Base-by-base conservation (phyloP, 2,888 invertebrate genomes). In the Cheilosia pagana region DNA sequence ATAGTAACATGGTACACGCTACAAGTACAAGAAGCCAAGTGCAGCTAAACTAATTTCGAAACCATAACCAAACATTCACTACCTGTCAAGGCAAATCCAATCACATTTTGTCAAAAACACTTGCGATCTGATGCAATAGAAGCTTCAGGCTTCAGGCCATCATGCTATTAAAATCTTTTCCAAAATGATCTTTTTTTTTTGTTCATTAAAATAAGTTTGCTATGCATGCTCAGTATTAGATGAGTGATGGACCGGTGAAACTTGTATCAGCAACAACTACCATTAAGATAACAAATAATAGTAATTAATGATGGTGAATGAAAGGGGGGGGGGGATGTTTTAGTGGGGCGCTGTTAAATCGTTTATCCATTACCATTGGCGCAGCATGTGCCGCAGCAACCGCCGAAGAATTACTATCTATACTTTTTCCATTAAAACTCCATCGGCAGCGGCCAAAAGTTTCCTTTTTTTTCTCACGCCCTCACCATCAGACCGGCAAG, bases 1-100 rank as follows among this genome's bases (percentile, higher is more conserved):
- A n/a, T 14, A 6, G 12, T 25, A 63, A 78, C 31, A 68, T 41
- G 52, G 53, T 63, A 50, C 31, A 72, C 28, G 45, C 71, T 81
- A 76, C 71, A 23, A 68, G 52, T 72, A 72, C 74, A 81, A 68
- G 45, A 82, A 86, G 86, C 86, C 62, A 85, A 60, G 82, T 82
- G 77, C 82, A 82, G 60, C 67, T 45, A 57, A 53, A 75, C 39
- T 35, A 70, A 62, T 12, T 79, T 25, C 53, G 45, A 50, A 83
- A 68, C 53, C 62, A 63, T 70, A 59, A 71, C 48, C 72, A 63
- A 68, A 79, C 67, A 57, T 75, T 45, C 57, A 72, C 81, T 86
- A 82, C 77, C 81, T 81, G 81, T 75, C 45, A 53, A 55, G 53
- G 45, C 19, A 68, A 6, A 50, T 63, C 63, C 68, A 79, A 78